Conservation (phyloP, 2,888 invertebrate genomes). For the Galeruca laticollis region DNA sequence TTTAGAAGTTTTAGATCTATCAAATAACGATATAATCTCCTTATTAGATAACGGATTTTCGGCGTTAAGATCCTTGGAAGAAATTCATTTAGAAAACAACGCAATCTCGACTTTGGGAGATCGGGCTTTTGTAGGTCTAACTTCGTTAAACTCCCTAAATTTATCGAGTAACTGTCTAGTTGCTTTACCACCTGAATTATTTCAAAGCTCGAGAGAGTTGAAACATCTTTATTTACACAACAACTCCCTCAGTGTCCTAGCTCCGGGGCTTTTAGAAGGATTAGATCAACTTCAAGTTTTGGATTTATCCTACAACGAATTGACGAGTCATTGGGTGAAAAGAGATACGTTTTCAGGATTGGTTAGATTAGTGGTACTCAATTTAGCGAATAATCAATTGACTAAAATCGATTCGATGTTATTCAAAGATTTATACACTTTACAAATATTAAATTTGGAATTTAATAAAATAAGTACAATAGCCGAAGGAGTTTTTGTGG, state of each 20-base stretch:
- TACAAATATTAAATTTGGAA: constrained; percentile 82
- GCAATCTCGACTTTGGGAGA: constrained; percentile 80
- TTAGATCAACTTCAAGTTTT: constrained; percentile 80
- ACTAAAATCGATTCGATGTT: constrained; percentile 78
- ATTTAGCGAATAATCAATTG: constrained; percentile 80
- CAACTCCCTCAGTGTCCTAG: constrained; percentile 81
- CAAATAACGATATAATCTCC: constrained; percentile 78
- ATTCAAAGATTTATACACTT: constrained; percentile 80
- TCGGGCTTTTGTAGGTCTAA: constrained; percentile 79
- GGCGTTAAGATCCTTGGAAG: constrained; percentile 76
- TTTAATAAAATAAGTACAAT: constrained; percentile 78
- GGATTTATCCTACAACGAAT: constrained; percentile 80
- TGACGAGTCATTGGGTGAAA: constrained; percentile 83
- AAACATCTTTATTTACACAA: constrained; percentile 81
- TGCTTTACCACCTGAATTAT: constrained; percentile 82
- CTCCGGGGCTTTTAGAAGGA: constrained; percentile 80
- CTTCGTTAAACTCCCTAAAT: constrained; percentile 78
- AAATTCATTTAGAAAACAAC: constrained; percentile 81
- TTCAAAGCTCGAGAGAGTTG: constrained; percentile 79
- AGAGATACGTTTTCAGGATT: constrained; percentile 82
- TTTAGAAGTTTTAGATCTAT: constrained; percentile 79
- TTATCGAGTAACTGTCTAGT: constrained; percentile 83
- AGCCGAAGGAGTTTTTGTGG: constrained; percentile 80
- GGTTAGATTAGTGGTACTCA: constrained; percentile 79
- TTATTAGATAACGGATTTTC: constrained; percentile 80